Base-by-base conservation (phyloP, 2,113 vertebrate species). In the Jacana jacana region DNA sequence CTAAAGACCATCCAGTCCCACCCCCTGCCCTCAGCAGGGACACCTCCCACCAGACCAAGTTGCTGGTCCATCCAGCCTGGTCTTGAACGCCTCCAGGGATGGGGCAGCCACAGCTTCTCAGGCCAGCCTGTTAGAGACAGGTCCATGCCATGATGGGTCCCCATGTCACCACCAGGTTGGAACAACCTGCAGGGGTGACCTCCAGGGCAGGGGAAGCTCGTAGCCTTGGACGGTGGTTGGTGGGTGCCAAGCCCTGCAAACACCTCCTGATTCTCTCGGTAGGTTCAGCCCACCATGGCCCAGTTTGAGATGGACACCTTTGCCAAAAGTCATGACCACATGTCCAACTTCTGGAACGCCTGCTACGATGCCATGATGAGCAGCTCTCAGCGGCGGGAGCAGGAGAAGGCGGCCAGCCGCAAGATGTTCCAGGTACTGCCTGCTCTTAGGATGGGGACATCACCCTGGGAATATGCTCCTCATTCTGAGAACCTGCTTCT, bases 271-370 rank as follows among this genome's bases (percentile, higher is more conserved):
- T 65, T 52, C 19, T 25, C 66, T 46, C 2, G 27, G 12, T 81
- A 99, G 99, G 99, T 99, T 52, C 98, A 98, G 95, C 98, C 99
- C 78, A 98, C 98, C 75, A 99, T 99, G 99, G 98, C 98, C 20
- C 99, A 99, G 95, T 99, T 99, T 15, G 99, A 99, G 92, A 97
- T 98, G 96, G 99, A 99, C 97, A 99, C 98, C 0, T 99, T 99
- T 1, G 98, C 98, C 22, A 98, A 98, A 97, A 99, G 99, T 94
- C 99, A 99, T 1, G 98, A 99, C 95, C 99, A 99, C 95, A 99
- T 99, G 99, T 99, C 99, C 22, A 98, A 98, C 68, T 99, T 99
- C 97, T 99, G 99, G 99, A 99, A 99, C 14, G 98, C 99, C 42
- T 99, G 99, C 87, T 99, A 99, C 1, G 99, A 99, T 13, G 98